Base-by-base conservation (phyloP, 2,888 invertebrate genomes). In the Carabus problematicus region DNA sequence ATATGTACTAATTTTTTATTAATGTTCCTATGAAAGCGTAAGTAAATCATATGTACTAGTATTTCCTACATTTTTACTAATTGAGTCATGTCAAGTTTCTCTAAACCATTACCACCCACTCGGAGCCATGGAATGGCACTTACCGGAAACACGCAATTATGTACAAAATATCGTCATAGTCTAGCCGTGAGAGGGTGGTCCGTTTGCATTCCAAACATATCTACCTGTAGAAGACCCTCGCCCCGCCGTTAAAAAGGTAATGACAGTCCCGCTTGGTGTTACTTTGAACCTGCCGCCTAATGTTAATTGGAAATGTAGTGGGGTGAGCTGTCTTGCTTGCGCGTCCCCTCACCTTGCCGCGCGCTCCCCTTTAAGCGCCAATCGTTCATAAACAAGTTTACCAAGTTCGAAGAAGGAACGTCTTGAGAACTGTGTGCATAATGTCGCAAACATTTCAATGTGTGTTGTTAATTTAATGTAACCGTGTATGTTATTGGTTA, bases 371-470 rank as follows among this genome's bases (percentile, higher is more conserved):
- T 7, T 3, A 7, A 12, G 12, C 54, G 54, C 54, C 52, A 41
- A 49, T 60, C 47, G 41, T 42, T 67, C 67, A 60, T 61, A 69
- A 69, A 69, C 69, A 56, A 69, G 62, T 67, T 67, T 67, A 40
- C 61, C 62, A 62, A 62, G 62, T 61, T 69, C 55, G 61, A 62
- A 61, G 69, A 69, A 45, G 43, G 62, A 18, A 62, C 41, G 19
- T 45, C 29, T 29, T 2, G 29, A 29, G 29, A 52, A 47, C 58
- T 68, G 54, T 55, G 62, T 55, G 69, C 69, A 69, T 69, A 55
- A 69, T 69, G 69, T 69, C 56, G 54, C 69, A 62, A 60, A 62
- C 54, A 61, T 56, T 69, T 66, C 39, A 29, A 6, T 29, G 29
- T 29, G 6, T 56, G 52, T 52, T 19, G 11, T 52, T 9, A 52